These are phyloP conservation scores for Cynopterus sphinx DNA, from an alignment of 2,797 vertebrate species.

Conservation along the genomic window DNA sequence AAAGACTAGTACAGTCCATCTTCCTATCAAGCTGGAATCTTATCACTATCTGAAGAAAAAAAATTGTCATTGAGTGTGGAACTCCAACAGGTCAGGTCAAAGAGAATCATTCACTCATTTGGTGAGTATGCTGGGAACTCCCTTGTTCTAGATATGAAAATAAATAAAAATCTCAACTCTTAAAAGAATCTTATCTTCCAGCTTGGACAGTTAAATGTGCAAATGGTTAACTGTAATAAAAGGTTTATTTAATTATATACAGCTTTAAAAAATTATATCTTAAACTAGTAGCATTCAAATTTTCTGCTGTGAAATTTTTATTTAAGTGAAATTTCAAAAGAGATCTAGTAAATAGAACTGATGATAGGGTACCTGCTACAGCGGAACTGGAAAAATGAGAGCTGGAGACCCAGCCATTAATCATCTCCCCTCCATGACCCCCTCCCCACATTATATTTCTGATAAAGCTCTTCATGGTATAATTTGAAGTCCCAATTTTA, in stretches of 20 bases:
- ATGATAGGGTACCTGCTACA: neutral
- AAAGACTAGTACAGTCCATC: neutral
- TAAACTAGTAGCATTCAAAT: neutral
- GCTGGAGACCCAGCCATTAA: neutral
- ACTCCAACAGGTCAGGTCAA: neutral
- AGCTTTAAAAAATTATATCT: neutral
- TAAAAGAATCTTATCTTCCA: neutral
- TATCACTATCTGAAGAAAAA: neutral
- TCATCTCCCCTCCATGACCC: too few species aligned
- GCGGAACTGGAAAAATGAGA: neutral
- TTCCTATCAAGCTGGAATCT: neutral
- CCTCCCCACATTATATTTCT: neutral
- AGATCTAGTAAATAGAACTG: neutral
- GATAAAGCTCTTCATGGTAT: neutral
- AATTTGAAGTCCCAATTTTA: neutral
- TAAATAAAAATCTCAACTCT: neutral
- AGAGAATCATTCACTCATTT: neutral
- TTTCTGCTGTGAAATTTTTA: constrained; percentile 2
- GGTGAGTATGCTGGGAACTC: neutral
- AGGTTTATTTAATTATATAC: neutral
- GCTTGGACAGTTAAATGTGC: neutral
- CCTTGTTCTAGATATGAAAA: neutral
- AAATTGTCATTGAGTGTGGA: neutral
- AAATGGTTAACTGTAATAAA: neutral
- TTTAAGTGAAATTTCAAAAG: neutral